phyloP scores from a whole-genome alignment of 2,113 vertebrate genomes.

The Conger conger region DNA sequence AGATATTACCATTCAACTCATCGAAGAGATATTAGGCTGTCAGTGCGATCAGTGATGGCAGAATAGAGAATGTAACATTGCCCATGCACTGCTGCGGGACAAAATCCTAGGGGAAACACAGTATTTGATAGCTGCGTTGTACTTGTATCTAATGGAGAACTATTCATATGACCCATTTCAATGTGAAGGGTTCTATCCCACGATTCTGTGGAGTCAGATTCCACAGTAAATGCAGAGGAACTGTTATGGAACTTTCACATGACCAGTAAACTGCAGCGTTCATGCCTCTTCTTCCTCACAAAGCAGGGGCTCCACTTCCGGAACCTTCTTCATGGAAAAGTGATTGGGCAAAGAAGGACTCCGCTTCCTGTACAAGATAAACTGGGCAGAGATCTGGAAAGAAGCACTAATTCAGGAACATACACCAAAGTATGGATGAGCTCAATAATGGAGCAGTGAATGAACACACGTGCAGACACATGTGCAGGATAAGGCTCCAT shows the following conservation, averaged over 20 bases:
- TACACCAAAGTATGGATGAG: background rate
- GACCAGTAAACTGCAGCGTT: constrained; percentile 26
- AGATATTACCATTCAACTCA: too few relatives aligned
- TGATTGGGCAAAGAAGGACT: background rate
- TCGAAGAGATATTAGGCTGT: too few relatives aligned
- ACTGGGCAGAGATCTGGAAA: constrained; percentile 61
- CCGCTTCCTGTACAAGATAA: constrained; percentile 57
- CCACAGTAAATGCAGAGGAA: background rate
- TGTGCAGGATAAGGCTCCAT: background rate
- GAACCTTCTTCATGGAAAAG: constrained; percentile 28
- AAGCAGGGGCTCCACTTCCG: constrained; percentile 63
- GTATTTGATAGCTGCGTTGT: background rate
- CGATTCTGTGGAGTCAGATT: background rate
- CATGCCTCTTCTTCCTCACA: constrained; percentile 49
- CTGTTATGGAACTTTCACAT: background rate
- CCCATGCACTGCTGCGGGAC: too few relatives aligned
- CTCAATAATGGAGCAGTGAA: background rate
- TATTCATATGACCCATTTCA: background rate
- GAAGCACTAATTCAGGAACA: constrained; percentile 58
- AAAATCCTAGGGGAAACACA: too few relatives aligned
- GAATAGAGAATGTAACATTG: too few relatives aligned
- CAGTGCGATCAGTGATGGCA: too few relatives aligned
- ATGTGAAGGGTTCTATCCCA: background rate
- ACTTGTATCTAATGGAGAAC: background rate
- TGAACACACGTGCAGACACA: background rate